phyloP scores from a whole-genome alignment of 2,113 vertebrate species.

The Ageneiosus marmoratus region DNA sequence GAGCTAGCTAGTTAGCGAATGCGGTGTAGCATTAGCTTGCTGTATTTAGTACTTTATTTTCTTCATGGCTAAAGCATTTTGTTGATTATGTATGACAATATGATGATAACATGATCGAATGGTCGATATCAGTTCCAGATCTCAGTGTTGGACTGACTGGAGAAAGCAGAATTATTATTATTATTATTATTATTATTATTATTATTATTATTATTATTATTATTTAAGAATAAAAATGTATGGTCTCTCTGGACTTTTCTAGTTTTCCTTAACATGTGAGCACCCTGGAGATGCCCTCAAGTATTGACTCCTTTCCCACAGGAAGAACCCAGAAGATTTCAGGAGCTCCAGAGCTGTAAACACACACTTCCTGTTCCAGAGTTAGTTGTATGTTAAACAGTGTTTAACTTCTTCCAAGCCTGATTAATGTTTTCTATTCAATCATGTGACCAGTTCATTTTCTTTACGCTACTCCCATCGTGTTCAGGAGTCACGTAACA shows the following conservation, averaged over 20 bases:
- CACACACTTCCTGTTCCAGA: not conserved
- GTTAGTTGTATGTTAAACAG: not conserved
- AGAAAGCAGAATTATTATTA: not conserved
- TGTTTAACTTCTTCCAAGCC: too few relatives aligned
- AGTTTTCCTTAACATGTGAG: not conserved
- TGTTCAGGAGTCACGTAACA: not conserved
- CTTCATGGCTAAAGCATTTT: not conserved
- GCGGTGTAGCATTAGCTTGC: not conserved
- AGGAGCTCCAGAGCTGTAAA: not conserved
- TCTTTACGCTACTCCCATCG: not conserved
- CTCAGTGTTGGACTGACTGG: not conserved
- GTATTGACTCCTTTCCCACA: not conserved
- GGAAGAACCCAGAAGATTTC: not conserved
- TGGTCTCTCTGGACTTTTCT: not conserved
- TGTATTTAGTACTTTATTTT: not conserved
- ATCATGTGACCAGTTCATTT: not conserved
- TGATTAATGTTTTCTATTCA: not conserved
- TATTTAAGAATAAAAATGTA: not conserved
- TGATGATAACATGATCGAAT: not conserved
- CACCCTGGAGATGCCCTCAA: not conserved
- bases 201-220: too few relatives aligned
- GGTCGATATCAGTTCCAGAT: not conserved
- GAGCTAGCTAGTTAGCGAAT: not conserved
- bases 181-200: too few relatives aligned
- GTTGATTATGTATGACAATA: not conserved